These are phyloP conservation scores for Diadema setosum DNA, from an alignment of 35 echinoderm and acorn worm species.

Conservation along the genomic window DNA sequence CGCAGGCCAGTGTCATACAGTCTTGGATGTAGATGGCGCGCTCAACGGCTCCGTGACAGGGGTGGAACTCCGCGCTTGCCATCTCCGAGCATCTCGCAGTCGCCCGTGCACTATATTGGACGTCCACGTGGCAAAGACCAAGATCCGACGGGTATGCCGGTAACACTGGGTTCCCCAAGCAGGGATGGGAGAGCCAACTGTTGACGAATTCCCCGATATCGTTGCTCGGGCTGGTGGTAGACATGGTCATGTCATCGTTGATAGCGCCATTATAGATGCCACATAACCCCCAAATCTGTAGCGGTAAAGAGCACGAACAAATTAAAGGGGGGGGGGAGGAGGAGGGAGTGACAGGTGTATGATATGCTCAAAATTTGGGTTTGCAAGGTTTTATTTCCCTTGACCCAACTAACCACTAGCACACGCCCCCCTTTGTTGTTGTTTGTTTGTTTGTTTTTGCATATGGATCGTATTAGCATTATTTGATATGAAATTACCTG, in stretches of 20 bases:
- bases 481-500: too few species aligned
- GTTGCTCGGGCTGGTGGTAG: not conserved
- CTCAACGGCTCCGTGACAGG: not conserved
- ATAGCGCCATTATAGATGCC: not conserved
- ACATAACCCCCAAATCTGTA: not conserved
- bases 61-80: not conserved
- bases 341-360: too few species aligned
- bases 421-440: too few species aligned
- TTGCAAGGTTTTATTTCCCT: too few species aligned
- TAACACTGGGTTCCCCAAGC: not conserved
- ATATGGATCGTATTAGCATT: too few species aligned
- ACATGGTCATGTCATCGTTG: not conserved
- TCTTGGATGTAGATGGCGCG: not conserved
- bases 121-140: not conserved
- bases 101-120: not conserved
- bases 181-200: not conserved
- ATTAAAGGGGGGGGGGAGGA: too few species aligned
- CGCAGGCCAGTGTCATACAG: not conserved
- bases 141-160: not conserved
- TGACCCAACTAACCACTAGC: too few species aligned
- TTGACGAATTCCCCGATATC: not conserved
- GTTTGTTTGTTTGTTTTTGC: too few species aligned
- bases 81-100: not conserved
- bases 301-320: too few species aligned
- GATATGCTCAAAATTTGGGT: too few species aligned